Evolutionary conservation across 2,888 invertebrate species (phyloP), one percentile per base, ranked within the genome.

Genomic region (Campoletis raptor): DNA sequence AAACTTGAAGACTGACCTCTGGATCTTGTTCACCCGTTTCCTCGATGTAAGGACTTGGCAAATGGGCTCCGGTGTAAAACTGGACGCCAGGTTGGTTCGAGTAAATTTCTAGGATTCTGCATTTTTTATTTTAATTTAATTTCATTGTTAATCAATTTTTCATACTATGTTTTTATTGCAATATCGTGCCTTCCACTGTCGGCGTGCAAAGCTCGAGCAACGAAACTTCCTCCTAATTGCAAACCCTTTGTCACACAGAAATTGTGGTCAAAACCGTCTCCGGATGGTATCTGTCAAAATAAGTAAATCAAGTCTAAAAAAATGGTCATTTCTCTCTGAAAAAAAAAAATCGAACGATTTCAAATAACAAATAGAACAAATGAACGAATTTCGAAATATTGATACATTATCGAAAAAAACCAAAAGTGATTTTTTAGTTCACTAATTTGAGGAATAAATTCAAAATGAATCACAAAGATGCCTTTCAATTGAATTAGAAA

Each of bases 41-140:
- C 1, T 85, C 69, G 54, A 64, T 64, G 10, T 18, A 54, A 15
- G 52, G 40, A 6, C 90, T 89, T 48, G 90, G 89, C 52, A 93
- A 81, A 67, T 89, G 90, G 0, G 92, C 91, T 9, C 91, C 94
- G 0, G 98, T 98, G 93, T 99, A 98, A 91, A 99, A 97, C 93
- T 98, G 98, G 85, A 99, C 95, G 2, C 98, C 98, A 0, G 98
- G 98, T 93, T 98, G 98, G 92, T 98, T 97, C 87, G 98, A 97
- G 91, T 96, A 97, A 1, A 98, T 95, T 94, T 98, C 97, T 73
- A 99, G 92, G 81, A 96, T 96, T 81, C 98, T 93, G 67, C 48
- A 83, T 18, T 7, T 6, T 8, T 24, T 45, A 45, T 15, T 45
- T 76, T 64, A n/a, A 42, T 24, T 12, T 24, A 42, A 45, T 42